Conservation (phyloP, 2,888 invertebrate species). For the Troides aeacus region DNA sequence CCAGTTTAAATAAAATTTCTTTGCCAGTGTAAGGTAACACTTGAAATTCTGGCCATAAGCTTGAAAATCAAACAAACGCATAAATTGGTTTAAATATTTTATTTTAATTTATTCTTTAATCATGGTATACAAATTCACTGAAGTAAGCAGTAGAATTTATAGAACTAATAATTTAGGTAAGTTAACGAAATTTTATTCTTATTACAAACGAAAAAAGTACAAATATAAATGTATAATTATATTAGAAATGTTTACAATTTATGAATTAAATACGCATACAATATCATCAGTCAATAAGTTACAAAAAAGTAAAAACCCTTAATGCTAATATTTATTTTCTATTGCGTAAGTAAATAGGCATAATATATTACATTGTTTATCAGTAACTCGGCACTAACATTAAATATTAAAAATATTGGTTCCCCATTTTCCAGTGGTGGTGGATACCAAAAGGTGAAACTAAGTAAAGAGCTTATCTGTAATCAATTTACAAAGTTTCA, state of each 20-base stretch:
- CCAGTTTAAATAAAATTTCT: too few relatives aligned
- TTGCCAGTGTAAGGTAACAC: too few relatives aligned
- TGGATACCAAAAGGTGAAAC: constrained; percentile 57
- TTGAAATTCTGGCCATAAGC: too few relatives aligned
- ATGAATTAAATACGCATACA: constrained; percentile 33
- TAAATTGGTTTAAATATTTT: constrained; percentile 18
- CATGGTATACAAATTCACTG: constrained; percentile 31
- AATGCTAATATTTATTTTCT: constrained; percentile 17
- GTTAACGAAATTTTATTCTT: background rate
- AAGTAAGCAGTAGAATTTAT: constrained; percentile 25
- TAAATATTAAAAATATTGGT: constrained; percentile 37
- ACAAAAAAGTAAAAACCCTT: constrained; percentile 46
- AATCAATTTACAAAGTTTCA: constrained; percentile 75
- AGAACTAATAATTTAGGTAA: constrained; percentile 12
- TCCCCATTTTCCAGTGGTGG: constrained; percentile 31
- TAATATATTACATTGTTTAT: constrained; percentile 45
- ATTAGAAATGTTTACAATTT: background rate
- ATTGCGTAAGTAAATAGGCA: constrained; percentile 21
- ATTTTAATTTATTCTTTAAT: constrained; percentile 30
- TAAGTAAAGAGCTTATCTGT: constrained; percentile 62
- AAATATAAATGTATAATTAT: constrained; percentile 7
- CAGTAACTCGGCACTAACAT: constrained; percentile 47
- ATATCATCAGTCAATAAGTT: constrained; percentile 59
- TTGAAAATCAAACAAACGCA: background rate
- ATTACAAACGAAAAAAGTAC: constrained; percentile 11